Evolutionary conservation across 1,140 invertebrate genomes (phyloP), one percentile per base, ranked within the genome.

Genomic region (Pseudomyrmex gracilis): DNA sequence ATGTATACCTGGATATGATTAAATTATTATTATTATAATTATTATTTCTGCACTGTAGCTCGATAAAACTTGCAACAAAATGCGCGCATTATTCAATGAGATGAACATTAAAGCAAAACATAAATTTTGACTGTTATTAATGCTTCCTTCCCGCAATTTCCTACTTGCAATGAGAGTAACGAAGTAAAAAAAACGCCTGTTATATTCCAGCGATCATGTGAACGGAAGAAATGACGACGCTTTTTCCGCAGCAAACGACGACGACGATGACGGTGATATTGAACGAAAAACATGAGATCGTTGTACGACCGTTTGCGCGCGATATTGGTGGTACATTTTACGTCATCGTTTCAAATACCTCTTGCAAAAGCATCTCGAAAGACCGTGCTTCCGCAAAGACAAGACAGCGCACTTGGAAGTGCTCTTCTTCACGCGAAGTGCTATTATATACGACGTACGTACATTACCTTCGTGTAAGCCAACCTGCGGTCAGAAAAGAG

Each of bases 341-440:
- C 57, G 1, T 61, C 55, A 20, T 74, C 20, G 57, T 22, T n/a
- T 61, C 57, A 15, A 61, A 74, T 61, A 61, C 43, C 15, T 61
- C 24, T 74, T 15, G 57, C 57, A 61, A 24, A 74, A 45, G 22
- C 15, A 61, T 74, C 45, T 17, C 22, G 2, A 63, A 34, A 34
- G 45, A 51, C 10, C 12, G 24, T 63, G 45, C 45, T 34, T 43
- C 20, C n/a, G 34, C 73, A 74, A 63, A 63, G 58, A 74, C n/a
- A 74, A 51, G 58, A 2, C 9, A 12, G n/a, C 20, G 15, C 47
- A 74, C 47, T 74, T 63, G 22, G 15, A 63, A 63, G 73, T 34
- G 45, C 22, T 49, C 43, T 63, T 63, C n/a, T 63, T 74, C 58
- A 17, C 20, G 22, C 58, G 2, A 57, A 71, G 22, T 51, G 7